Evolutionary conservation across 1,140 invertebrate genomes (phyloP), one percentile per base, ranked within the genome.

Genomic region (Drosophila watanabei): DNA sequence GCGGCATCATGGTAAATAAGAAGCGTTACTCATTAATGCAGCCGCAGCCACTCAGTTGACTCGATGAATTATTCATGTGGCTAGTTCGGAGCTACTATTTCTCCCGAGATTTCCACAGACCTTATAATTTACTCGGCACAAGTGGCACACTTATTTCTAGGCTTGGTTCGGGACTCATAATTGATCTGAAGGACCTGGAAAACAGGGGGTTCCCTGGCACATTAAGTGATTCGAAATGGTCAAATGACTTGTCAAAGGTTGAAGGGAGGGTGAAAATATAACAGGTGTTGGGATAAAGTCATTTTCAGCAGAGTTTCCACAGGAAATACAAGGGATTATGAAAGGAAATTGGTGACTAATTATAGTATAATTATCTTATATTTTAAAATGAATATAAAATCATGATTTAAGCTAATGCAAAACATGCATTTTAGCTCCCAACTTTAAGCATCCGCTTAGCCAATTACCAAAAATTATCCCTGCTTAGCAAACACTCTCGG

Each of bases 1-100:
- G 85, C 85, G 66, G 70, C 70, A 89, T 89, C 85, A 89, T 89
- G 81, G 78, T 90, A 89, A 89, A 89, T 89, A 89, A 89, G 85
- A 85, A 89, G 85, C 78, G 70, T 78, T 65, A 62, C 84, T 88
- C 84, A 87, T 87, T 87, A 88, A 88, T 88, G 84, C 84, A 57
- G 73, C 45, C 54, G n/a, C 62, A 79, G 80, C 63, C 60, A 54
- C 54, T 80, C 65, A 61, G 61, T 73, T 61, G 68, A 73, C 68
- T 46, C 46, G 24, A 58, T 89, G 86, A 89, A 89, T 89, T 85
- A 89, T 89, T 89, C 86, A 89, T 89, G 70, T 60, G 56, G 76
- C n/a, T 7, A 80, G 79, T 58, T 46, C 11, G 45, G 4, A 9
- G 46, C 14, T 48, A 48, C 14, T 48, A 48, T 28, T 28, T n/a